These are phyloP conservation scores for Caenorhabditis doughertyi DNA, from an alignment of 2,888 invertebrate species.

Conservation along the genomic window DNA sequence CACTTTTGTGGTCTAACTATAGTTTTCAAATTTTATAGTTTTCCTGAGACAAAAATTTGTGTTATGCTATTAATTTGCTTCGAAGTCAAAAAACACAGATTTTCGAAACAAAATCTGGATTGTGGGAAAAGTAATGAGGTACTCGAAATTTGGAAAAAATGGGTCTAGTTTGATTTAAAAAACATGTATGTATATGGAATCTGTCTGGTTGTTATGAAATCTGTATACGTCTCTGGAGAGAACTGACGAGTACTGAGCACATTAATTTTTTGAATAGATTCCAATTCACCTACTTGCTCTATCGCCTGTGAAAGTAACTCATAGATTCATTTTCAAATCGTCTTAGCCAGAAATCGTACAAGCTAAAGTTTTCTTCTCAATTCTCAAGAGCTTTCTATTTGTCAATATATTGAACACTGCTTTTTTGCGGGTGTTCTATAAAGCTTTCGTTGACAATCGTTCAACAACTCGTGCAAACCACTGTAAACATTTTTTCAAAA, in stretches of 20 bases:
- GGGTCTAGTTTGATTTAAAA: no score
- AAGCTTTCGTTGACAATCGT: constrained; percentile 33
- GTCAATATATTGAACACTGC: constrained; percentile 43
- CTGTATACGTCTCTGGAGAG: no score
- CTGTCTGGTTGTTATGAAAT: no score
- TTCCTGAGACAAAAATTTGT: constrained; percentile 9
- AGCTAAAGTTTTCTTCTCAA: constrained; percentile 12
- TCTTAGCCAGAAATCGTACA: neutral
- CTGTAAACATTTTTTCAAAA: constrained; percentile 33
- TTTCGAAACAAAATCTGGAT: no score
- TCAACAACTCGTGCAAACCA: constrained; percentile 28
- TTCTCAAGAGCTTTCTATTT: constrained; percentile 38
- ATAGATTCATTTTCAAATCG: neutral
- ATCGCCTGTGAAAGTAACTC: no score
- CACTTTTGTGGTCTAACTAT: constrained; percentile 1
- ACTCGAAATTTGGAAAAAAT: no score
- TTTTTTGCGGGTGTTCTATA: constrained; percentile 23
- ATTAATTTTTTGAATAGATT: no score
- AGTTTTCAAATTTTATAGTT: neutral
- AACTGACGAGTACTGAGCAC: no score
- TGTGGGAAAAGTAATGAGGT: no score
- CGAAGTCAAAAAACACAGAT: no score
- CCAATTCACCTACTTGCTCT: neutral
- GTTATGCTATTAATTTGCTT: no score
- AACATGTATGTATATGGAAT: no score